phyloP scores from a whole-genome alignment of 2,113 vertebrate species.

The Scytalopus superciliaris region DNA sequence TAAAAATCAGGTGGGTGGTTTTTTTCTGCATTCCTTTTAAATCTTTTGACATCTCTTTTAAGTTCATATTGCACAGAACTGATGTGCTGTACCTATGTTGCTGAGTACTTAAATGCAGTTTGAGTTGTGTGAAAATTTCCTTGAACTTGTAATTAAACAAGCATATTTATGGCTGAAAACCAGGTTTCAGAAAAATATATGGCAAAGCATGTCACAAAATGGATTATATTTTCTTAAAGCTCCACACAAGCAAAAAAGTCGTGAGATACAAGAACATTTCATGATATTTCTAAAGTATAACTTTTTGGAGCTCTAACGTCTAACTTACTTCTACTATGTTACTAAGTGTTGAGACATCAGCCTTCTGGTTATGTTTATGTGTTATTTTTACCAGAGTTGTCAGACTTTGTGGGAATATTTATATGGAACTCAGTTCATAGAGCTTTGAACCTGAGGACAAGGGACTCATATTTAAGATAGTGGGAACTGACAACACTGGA shows the following conservation, averaged over 20 bases:
- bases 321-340: background rate
- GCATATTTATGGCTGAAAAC: background rate
- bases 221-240: background rate
- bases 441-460: background rate
- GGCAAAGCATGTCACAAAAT: background rate
- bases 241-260: fast-evolving
- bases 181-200: background rate
- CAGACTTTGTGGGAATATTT: background rate
- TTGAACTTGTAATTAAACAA: background rate
- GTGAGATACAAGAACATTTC: background rate
- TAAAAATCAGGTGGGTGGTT: background rate
- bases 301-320: background rate
- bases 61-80: background rate
- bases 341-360: background rate
- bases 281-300: background rate
- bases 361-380: background rate
- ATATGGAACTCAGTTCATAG: background rate
- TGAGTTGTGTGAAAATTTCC: background rate
- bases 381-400: background rate
- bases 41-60: background rate
- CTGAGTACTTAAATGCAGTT: background rate
- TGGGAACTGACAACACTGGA: background rate
- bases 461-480: background rate
- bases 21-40: background rate
- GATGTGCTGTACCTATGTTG: background rate